Base-by-base conservation (phyloP, 92 coral and sea anemone species). In the Heteractis magnifica region DNA sequence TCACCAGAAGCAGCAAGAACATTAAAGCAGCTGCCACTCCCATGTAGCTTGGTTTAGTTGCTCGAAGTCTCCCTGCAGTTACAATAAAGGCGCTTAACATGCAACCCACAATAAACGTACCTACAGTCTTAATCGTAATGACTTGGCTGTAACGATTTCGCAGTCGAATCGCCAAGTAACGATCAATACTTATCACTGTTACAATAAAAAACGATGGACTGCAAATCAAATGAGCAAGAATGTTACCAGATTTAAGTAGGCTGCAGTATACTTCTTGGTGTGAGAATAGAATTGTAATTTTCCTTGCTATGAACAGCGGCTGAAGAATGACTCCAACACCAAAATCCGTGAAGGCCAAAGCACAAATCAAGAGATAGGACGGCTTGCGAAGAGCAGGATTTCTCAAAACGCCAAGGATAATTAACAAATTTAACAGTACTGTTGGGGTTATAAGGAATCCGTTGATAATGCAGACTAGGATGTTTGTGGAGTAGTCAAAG, bases 301-400 rank as follows among this genome's bases (percentile, higher is more conserved):
- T 78, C 8, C 82, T 58, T 4, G 72, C 72, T 9, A 78, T 78
- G 72, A 9, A 78, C 72, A 78, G 6, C 52, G 82, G 82, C 52
- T 78, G 82, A 7, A 78, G 3, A 52, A 78, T 18, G 10, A 78
- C 10, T 13, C 82, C 82, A 12, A 78, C 82, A n/a, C 82, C 82
- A 56, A 78, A 56, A 56, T 78, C 82, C 10, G 82, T 51, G 71
- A 78, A 56, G n/a, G 82, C 82, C n/a, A 78, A 56, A 3, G 82
- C 82, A 16, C 82, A 78, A 51, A 78, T 78, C 23, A 78, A 11
- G 51, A 78, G 12, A 44, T 56, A 78, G 34, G 82, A 78, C 13
- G 82, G 82, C 71, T 51, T 41, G 23, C 82, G 82, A 20, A 78
- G 82, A 78, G 0, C 8, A 19, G 82, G 82, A 9, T 5, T 78